phyloP scores from a whole-genome alignment of 2,797 vertebrate genomes.

The Smutsia gigantea region DNA sequence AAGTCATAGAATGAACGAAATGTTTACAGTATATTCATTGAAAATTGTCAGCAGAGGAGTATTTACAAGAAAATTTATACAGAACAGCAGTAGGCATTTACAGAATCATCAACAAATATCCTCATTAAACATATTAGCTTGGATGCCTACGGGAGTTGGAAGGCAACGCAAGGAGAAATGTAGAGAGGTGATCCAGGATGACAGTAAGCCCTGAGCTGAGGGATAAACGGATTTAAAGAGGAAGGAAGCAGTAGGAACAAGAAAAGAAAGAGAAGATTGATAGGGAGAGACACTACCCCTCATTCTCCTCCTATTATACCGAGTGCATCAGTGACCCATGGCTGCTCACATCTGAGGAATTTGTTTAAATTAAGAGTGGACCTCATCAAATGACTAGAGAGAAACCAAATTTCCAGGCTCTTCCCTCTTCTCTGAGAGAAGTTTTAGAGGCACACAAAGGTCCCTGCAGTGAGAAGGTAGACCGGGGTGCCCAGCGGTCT shows the following conservation, averaged over 20 bases:
- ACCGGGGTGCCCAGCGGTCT: neutral
- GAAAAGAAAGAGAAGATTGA: neutral
- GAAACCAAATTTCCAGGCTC: neutral
- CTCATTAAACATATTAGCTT: neutral
- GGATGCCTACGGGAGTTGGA: neutral
- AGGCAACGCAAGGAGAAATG: neutral
- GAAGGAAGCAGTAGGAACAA: neutral
- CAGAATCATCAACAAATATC: neutral
- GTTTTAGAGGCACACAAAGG: neutral
- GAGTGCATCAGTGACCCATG: neutral
- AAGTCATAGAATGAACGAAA: neutral
- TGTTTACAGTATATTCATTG: neutral
- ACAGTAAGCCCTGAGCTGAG: neutral
- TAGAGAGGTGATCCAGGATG: neutral
- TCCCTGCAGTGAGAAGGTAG: no score
- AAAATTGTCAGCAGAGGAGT: neutral
- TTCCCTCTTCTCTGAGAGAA: neutral
- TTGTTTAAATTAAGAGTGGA: neutral
- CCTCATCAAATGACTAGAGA: neutral
- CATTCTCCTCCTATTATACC: neutral
- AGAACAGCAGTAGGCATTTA: neutral
- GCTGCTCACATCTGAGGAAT: neutral
- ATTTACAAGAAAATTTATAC: neutral
- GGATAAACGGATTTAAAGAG: neutral
- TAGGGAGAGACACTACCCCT: neutral